A percentile compares a stretch with the other conserved stretches of the same genome.
These are phyloP conservation scores for Eospalax fontanierii DNA, from an alignment of 2,797 vertebrate species.

Conservation along the genomic window DNA sequence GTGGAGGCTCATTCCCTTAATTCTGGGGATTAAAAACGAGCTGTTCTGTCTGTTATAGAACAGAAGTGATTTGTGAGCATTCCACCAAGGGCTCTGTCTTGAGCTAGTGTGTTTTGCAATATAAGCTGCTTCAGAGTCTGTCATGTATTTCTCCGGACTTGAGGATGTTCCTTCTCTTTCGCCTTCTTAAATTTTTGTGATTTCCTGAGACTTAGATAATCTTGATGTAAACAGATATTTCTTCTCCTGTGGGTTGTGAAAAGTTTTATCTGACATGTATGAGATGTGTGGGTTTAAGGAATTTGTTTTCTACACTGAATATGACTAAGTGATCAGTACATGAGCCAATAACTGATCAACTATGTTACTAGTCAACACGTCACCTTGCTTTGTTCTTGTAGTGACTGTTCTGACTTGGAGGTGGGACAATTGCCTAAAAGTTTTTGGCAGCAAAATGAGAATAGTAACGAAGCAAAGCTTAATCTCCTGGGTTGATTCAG, in stretches of 20 bases:
- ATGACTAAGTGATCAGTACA: neutral
- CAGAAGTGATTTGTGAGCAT: neutral
- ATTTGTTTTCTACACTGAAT: neutral
- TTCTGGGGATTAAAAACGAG: neutral
- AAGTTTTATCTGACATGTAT: neutral
- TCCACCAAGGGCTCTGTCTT: neutral
- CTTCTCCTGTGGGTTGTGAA: neutral
- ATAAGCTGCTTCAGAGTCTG: neutral
- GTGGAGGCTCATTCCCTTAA: neutral
- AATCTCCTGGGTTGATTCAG: neutral
- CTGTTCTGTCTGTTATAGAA: neutral
- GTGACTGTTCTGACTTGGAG: slow-evolving; percentile 63
- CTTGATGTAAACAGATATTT: slow-evolving; percentile 22
- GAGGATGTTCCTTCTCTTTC: neutral
- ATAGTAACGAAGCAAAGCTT: neutral
- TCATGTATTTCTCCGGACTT: neutral
- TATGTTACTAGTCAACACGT: neutral
- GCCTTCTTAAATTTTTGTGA: neutral
- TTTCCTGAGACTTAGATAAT: neutral
- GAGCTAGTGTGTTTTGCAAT: neutral
- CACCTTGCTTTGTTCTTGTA: neutral
- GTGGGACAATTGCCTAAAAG: neutral
- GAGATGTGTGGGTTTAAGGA: slow-evolving; percentile 56
- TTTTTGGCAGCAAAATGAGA: neutral
- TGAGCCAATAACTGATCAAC: neutral